Evolutionary conservation across 2,888 invertebrate species (phyloP), one percentile per base, ranked within the genome.

Genomic region (Eupithecia insigniata): DNA sequence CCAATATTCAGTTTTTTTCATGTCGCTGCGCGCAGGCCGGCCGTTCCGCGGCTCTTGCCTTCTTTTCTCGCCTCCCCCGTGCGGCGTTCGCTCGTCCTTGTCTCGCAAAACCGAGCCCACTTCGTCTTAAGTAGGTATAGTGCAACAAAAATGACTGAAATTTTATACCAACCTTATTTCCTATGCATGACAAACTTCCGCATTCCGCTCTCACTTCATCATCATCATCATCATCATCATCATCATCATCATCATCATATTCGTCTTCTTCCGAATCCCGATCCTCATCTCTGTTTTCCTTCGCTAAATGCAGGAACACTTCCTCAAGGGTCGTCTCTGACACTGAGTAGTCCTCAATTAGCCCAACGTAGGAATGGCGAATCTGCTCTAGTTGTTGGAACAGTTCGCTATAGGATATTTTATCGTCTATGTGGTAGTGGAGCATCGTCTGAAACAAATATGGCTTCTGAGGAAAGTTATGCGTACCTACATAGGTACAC

Each of bases 311-410:
- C 75, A 96, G 88, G 87, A 96, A 96, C 72, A 97, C 96, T 87
- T 98, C 97, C 86, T 98, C 97, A 30, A 98, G 91, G 0, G 97
- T 97, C 12, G 97, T 96, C 88, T 97, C 97, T 58, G 96, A 96
- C 3, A 98, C 95, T 0, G 96, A 95, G 87, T 97, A 98, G 89
- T 97, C 97, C 77, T 96, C 96, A 4, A 97, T 90, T 74, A 95
- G 90, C 0, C 76, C 28, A 0, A 91, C 86, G 80, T 88, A 88
- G 18, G 81, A 75, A 0, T 76, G 67, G 78, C 95, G 95, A 1
- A 96, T 85, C 0, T 82, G 75, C 80, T 97, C 96, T 78, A 96
- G 94, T 61, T 91, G 89, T 0, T 92, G 81, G 88, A 97, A 97
- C 73, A 97, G 93, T 30, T 95, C 88, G 71, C 91, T 90, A 81